Conservation (phyloP, 30 jellyfish, hydroid and myxozoan genomes). For the Hydractinia echinata region DNA sequence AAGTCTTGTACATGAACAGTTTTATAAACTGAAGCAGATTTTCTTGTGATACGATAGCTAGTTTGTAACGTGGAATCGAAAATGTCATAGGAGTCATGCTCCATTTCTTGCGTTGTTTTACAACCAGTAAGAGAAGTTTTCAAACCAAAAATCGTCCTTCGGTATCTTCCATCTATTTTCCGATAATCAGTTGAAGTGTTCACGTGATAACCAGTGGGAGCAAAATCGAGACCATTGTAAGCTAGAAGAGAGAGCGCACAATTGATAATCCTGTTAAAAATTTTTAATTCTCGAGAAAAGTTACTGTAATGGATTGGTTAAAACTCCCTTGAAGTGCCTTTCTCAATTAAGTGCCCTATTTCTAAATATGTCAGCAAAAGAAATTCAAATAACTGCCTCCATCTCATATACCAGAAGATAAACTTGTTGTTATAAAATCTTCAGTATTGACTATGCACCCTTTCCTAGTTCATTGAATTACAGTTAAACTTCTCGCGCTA, state of each 20-base stretch:
- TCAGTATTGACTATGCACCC: too few relatives aligned
- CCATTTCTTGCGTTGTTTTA: constrained; percentile 23
- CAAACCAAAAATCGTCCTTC: constrained; percentile 6
- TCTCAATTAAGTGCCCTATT: too few relatives aligned
- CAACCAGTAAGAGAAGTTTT: constrained; percentile 21
- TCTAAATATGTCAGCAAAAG: too few relatives aligned
- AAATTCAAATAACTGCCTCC: too few relatives aligned
- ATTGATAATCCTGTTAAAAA: not conserved
- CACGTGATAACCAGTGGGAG: constrained; percentile 22
- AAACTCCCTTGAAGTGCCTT: too few relatives aligned
- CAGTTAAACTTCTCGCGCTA: too few relatives aligned
- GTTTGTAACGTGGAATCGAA: constrained; percentile 27
- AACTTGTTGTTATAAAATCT: too few relatives aligned
- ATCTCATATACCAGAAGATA: too few relatives aligned
- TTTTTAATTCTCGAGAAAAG: not conserved
- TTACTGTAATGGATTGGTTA: not conserved
- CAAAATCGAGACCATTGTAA: not conserved
- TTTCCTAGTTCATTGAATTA: too few relatives aligned
- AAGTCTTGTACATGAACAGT: constrained; percentile 22
- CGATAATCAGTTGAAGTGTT: constrained; percentile 24
- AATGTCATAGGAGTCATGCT: constrained; percentile 1
- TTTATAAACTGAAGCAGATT: not conserved
- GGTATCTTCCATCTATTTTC: constrained; percentile 24
- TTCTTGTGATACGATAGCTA: constrained; percentile 13
- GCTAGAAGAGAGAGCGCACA: not conserved